These are phyloP conservation scores for Dendrocincla fuliginosa DNA, from an alignment of 2,797 vertebrate species.

Conservation along the genomic window DNA sequence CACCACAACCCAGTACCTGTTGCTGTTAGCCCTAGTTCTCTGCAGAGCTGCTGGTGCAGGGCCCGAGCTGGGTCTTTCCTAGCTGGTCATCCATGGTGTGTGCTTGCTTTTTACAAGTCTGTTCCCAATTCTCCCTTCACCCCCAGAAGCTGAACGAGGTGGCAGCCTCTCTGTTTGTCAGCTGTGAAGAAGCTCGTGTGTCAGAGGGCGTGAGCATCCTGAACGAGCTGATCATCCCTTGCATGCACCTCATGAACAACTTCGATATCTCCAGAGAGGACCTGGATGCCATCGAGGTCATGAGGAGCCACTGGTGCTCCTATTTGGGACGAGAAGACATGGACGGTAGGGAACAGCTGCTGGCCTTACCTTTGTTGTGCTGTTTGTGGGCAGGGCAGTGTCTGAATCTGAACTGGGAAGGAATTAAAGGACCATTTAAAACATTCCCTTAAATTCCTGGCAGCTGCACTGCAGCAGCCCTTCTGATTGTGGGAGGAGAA, in stretches of 20 bases:
- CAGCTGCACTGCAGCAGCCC: background rate
- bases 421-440: background rate
- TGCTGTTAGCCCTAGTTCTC: background rate
- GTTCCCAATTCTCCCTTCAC: background rate
- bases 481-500: background rate
- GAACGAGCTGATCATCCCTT: constrained; percentile 93
- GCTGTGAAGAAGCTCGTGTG: constrained; percentile 81
- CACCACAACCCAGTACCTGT: background rate
- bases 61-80: background rate
- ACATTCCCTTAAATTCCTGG: background rate
- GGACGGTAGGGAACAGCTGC: constrained; percentile 76
- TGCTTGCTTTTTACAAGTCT: background rate
- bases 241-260: constrained; percentile 91
- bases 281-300: constrained; percentile 86
- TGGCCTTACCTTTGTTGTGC: no score
- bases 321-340: constrained; percentile 89
- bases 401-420: background rate
- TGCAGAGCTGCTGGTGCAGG: background rate
- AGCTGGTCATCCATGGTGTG: background rate
- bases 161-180: constrained; percentile 85
- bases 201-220: constrained; percentile 86
- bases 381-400: background rate
- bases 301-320: constrained; percentile 93
- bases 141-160: constrained; percentile 87
- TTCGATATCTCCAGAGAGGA: constrained; percentile 86